These are phyloP conservation scores for Cecidostiba fungosa DNA, from an alignment of 2,888 invertebrate genomes.

Conservation along the genomic window DNA sequence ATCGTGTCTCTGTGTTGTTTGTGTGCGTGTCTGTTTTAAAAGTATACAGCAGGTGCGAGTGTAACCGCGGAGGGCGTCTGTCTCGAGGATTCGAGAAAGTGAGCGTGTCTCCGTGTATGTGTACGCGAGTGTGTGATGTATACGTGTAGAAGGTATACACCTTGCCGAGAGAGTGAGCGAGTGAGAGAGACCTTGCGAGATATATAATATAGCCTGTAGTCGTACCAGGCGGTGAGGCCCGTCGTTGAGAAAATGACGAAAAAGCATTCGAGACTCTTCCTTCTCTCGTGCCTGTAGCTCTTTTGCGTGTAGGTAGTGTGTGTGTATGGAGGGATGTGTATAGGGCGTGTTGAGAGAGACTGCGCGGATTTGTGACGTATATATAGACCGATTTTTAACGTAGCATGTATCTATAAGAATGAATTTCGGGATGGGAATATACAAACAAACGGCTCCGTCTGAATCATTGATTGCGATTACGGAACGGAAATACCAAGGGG, in stretches of 20 bases:
- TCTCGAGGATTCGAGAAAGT: slow-evolving; percentile 2
- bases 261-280: slow-evolving; percentile 5
- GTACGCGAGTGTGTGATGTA: background rate
- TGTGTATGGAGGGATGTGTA: background rate
- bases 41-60: background rate
- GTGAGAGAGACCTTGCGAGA: background rate
- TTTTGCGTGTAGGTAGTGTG: no score
- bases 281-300: background rate
- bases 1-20: background rate
- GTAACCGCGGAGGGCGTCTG: background rate
- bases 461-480: background rate
- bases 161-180: background rate
- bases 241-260: slow-evolving; percentile 26
- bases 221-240: slow-evolving; percentile 84
- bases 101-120: background rate
- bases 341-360: background rate
- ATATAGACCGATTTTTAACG: no score
- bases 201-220: slow-evolving; percentile 82
- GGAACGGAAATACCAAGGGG: background rate
- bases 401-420: no score
- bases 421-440: background rate
- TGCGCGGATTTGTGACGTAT: no score
- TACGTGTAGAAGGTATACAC: background rate
- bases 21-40: no score
- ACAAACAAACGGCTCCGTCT: background rate